Percentiles rank a stretch among this genome's conserved stretches.
Evolutionary conservation across 2,888 invertebrate genomes (phyloP).

Genomic region (Caenorhabditis drosophilae): DNA sequence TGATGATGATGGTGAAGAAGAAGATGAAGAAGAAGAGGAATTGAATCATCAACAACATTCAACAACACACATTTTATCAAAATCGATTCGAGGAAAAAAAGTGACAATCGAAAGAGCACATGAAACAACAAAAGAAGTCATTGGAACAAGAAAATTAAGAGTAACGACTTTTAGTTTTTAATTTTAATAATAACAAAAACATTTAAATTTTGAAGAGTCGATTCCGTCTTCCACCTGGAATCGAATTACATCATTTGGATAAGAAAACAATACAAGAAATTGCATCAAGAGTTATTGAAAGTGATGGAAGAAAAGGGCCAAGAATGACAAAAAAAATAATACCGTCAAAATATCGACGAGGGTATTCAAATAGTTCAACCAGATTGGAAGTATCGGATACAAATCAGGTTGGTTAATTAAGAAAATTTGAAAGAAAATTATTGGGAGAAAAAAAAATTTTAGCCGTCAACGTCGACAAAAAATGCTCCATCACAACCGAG

Average conservation of each 20-base stretch:
- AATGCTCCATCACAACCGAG: too few species aligned
- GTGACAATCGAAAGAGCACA: slow-evolving; percentile 1
- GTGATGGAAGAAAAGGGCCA: background rate
- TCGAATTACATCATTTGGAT: background rate
- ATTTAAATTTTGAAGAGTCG: background rate
- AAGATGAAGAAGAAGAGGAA: too few species aligned
- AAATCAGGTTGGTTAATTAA: background rate
- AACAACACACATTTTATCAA: too few species aligned
- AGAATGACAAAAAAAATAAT: too few species aligned
- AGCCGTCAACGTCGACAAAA: slow-evolving; percentile 1
- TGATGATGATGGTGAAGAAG: slow-evolving; percentile 3
- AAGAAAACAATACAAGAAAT: background rate
- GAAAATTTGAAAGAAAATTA: background rate
- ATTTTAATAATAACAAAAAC: background rate
- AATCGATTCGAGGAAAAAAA: too few species aligned
- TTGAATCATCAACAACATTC: too few species aligned
- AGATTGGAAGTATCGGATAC: background rate
- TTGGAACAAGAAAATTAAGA: background rate
- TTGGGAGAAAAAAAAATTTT: too few species aligned
- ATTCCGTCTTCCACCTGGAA: background rate
- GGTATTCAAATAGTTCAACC: background rate
- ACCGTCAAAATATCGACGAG: too few species aligned
- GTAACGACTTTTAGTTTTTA: background rate
- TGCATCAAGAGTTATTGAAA: background rate
- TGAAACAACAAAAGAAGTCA: slow-evolving; percentile 3